Evolutionary conservation across 2,113 vertebrate genomes (phyloP).

Genomic region (Tragelaphus buxtoni): DNA sequence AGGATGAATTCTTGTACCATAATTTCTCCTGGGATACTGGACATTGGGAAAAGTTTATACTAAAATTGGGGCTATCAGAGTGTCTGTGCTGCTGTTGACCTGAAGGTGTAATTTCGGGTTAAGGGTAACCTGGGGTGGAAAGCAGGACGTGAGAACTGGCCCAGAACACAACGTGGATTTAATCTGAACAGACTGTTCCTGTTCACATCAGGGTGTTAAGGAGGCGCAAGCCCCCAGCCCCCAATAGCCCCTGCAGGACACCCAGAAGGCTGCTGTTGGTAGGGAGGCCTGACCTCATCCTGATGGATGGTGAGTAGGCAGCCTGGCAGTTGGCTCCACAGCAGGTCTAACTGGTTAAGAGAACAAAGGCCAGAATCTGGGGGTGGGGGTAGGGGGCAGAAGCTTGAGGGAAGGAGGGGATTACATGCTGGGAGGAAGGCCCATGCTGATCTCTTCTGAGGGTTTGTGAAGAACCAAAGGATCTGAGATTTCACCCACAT

Average conservation of each 20-base stretch:
- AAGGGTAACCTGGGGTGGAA: background rate
- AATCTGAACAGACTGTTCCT: background rate
- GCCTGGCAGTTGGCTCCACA: rapidly evolving
- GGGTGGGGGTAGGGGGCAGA: rapidly evolving
- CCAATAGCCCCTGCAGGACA: background rate
- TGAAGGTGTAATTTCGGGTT: background rate
- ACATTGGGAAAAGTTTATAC: background rate
- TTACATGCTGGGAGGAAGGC: too few species aligned
- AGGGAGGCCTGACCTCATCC: background rate
- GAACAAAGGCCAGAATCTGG: too few species aligned
- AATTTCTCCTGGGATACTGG: background rate
- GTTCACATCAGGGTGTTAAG: too few species aligned
- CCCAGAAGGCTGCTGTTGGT: background rate
- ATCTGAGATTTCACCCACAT: background rate
- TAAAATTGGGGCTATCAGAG: background rate
- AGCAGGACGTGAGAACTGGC: background rate
- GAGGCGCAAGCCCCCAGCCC: background rate
- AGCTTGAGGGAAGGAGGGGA: background rate
- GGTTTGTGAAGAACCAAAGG: background rate
- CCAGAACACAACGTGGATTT: background rate
- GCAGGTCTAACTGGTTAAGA: background rate
- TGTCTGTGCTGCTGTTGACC: background rate
- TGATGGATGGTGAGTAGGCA: background rate
- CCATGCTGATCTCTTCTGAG: background rate
- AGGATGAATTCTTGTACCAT: background rate